Base-by-base conservation (phyloP, 2,888 invertebrate genomes). In the Hydropsyche betteni region DNA sequence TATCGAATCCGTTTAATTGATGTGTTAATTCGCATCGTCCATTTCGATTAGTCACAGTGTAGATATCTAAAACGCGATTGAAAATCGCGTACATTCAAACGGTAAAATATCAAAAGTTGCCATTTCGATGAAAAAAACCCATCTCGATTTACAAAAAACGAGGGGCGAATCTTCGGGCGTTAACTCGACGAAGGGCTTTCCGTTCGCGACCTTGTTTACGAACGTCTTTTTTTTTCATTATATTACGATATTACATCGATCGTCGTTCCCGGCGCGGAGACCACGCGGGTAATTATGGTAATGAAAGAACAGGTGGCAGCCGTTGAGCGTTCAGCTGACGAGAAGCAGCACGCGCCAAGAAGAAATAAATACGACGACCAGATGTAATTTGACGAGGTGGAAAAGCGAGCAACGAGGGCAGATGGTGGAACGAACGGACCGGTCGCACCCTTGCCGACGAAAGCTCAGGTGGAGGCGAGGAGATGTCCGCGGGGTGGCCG, bases 351-450 rank as follows among this genome's bases (percentile, higher is more conserved):
- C 64, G 64, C 64, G 64, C 64, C 64, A 64, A 44, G 64, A 36
- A 64, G 64, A 36, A 64, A 36, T n/a, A 64, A 24, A 64, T 34
- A 64, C 36, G 8, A 7, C 10, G n/a, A 64, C 64, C 64, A 64
- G 64, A 64, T 64, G 64, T 64, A 64, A 64, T 64, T 64, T 64
- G 64, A 64, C 64, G 64, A 64, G 64, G 33, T 64, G 64, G 64
- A 64, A 64, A n/a, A 44, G 8, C 64, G 36, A 44, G 7, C 5
- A 44, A 44, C 44, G 44, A 44, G 64, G 64, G 64, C 64, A 64
- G 64, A 64, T 64, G 64, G 55, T 51, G 51, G 51, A 51, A 51
- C n/a, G 51, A 51, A 61, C 68, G 68, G 68, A 44, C 50, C 69
- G 44, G 16, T 69, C 69, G n/a, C 8, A 69, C 69, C 69, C 69